A percentile compares a stretch with the other conserved stretches of the same genome.
These are phyloP conservation scores for Cottoperca gobio DNA, from an alignment of 2,797 vertebrate genomes.

Conservation along the genomic window DNA sequence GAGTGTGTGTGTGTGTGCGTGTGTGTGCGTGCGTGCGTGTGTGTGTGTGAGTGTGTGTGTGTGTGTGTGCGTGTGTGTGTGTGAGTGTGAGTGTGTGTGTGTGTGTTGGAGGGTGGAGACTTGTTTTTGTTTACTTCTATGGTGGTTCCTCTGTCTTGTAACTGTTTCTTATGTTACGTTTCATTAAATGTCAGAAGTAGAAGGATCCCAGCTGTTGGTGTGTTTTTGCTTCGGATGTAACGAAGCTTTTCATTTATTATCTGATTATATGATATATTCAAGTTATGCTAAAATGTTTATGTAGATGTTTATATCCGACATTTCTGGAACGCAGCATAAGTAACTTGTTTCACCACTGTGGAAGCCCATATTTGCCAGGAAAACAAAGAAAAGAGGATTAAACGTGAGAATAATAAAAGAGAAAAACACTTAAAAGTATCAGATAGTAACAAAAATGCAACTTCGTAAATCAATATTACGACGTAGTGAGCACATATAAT, in stretches of 20 bases:
- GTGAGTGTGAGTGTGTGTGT: neutral
- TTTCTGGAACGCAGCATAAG: neutral
- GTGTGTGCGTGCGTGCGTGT: no score
- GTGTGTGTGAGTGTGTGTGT: neutral
- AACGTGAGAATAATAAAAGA: neutral
- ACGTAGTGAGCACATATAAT: neutral
- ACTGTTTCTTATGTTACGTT: neutral
- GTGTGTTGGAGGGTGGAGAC: neutral
- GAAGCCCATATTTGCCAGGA: neutral
- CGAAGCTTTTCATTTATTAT: no score
- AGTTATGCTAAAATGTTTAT: no score
- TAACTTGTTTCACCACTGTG: neutral
- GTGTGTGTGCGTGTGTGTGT: neutral
- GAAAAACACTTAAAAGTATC: neutral
- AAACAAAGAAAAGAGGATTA: neutral
- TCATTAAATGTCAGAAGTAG: neutral
- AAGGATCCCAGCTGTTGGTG: no score
- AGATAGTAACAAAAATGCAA: neutral
- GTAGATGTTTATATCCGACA: no score
- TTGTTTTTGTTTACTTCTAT: neutral
- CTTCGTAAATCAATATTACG: neutral
- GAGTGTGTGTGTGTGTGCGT: neutral
- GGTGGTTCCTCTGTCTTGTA: neutral
- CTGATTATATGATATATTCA: no score
- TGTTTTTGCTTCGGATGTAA: no score